A percentile compares a stretch with the other conserved stretches of the same genome.
These are phyloP conservation scores for Chymomyza costata DNA, from an alignment of 1,140 invertebrate species.

Conservation along the genomic window DNA sequence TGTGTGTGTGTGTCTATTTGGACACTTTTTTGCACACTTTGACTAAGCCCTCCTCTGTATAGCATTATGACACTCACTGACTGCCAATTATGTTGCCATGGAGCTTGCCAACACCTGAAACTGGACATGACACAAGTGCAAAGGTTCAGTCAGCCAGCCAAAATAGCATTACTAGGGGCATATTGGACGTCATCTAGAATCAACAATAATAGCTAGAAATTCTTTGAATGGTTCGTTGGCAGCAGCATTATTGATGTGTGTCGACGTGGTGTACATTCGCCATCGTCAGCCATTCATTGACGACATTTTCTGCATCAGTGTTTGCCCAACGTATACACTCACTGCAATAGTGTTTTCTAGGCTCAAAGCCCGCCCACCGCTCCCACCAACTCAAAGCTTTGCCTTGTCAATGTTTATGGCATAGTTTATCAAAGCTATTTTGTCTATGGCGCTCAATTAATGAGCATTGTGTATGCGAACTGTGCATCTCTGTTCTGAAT, in stretches of 20 bases:
- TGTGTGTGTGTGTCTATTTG: slow-evolving; percentile 23
- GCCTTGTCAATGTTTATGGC: too few species aligned
- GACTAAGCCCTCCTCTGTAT: slow-evolving; percentile 17
- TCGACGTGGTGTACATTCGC: too few species aligned
- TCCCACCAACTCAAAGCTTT: too few species aligned
- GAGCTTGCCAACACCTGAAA: slow-evolving; percentile 23
- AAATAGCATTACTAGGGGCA: too few species aligned
- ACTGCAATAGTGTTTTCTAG: too few species aligned
- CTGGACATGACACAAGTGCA: too few species aligned
- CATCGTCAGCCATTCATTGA: slow-evolving; percentile 52
- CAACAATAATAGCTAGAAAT: slow-evolving; percentile 2
- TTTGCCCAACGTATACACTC: slow-evolving; percentile 38
- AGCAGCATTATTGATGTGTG: too few species aligned
- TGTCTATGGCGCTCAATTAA: slow-evolving; percentile 45
- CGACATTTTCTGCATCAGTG: slow-evolving; percentile 45
- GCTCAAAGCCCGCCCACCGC: too few species aligned
- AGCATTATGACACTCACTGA: slow-evolving; percentile 22
- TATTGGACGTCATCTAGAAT: slow-evolving; percentile 27
- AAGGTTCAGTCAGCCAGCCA: slow-evolving; percentile 23
- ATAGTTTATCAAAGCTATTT: slow-evolving; percentile 24
- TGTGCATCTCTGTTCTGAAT: slow-evolving; percentile 5
- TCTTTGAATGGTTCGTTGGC: too few species aligned
- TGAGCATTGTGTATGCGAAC: slow-evolving; percentile 66
- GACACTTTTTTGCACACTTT: slow-evolving; percentile 32
- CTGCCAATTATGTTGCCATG: slow-evolving; percentile 31